Percentiles rank a stretch among this genome's conserved stretches.
Conservation (phyloP, 2,888 invertebrate species). For the Marronus borbonicus region DNA sequence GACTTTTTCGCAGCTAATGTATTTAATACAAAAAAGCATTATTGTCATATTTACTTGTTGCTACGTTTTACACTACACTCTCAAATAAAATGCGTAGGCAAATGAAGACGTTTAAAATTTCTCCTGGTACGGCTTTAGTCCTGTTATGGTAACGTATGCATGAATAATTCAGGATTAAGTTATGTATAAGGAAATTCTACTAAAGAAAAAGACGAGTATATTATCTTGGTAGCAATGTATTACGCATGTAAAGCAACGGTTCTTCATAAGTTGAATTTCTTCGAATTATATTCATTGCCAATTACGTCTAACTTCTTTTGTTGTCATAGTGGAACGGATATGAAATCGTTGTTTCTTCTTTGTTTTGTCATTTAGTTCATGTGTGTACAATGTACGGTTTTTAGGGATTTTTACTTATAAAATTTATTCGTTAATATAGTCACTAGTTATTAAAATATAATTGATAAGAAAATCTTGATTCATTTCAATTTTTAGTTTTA, state of each 20-base stretch:
- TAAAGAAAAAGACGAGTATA: not conserved
- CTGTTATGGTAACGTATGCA: constrained; percentile 8
- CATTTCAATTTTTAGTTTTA: no score
- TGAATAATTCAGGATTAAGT: constrained; percentile 26
- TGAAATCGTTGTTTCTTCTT: no score
- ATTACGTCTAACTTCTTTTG: not conserved
- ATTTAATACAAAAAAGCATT: not conserved
- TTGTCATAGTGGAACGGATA: not conserved
- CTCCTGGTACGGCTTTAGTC: not conserved
- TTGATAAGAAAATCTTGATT: no score
- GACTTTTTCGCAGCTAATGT: no score
- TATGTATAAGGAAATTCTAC: constrained; percentile 9
- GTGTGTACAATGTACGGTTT: no score
- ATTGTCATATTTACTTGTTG: not conserved
- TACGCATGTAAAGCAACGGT: not conserved
- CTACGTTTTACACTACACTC: not conserved
- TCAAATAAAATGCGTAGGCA: not conserved
- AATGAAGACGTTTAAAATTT: constrained; percentile 16
- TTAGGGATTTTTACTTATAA: no score
- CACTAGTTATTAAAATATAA: no score
- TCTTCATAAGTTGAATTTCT: not conserved
- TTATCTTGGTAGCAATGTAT: not conserved
- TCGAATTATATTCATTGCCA: not conserved
- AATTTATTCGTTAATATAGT: no score
- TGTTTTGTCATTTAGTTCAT: no score